Base-by-base conservation (phyloP, 1,140 invertebrate species). In the Goniozus legneri region DNA sequence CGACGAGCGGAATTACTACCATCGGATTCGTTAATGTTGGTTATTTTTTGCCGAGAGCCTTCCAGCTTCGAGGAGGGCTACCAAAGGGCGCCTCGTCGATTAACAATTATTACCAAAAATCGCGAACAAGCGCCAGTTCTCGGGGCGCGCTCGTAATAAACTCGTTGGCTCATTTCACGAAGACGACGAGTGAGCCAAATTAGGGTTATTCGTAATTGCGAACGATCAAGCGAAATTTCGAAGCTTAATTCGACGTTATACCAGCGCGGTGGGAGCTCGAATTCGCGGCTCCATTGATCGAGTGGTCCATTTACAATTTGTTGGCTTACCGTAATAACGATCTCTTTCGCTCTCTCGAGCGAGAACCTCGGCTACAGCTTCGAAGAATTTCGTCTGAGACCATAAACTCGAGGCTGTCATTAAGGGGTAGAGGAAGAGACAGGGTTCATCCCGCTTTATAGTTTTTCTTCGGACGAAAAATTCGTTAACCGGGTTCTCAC, bases 361-460 rank as follows among this genome's bases (percentile, higher is more conserved):
- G 30, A 35, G 44, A 39, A 27, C 32, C 27, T 39, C 46, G 34
- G 20, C 18, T 27, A 43, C 36, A 34, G 33, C 24, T 64, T 66
- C 60, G 54, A 32, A 39, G 60, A 64, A 64, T 58, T 53, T 52
- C 27, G 47, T 58, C 52, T 40, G 50, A 51, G 45, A 47, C 50
- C 48, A 54, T 65, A 59, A 65, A 64, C 39, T 45, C 36, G 35
- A 22, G 52, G 30, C 51, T 64, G 52, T 62, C 44, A 64, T 62
- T 60, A 65, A 49, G 48, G n/a, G n/a, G n/a, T n/a, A n/a, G n/a
- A n/a, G n/a, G n/a, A n/a, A n/a, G n/a, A n/a, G n/a, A n/a, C 24
- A 27, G 4, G 4, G 24, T 10, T 10, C 4, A 10, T 27, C 24
- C 14, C 37, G 30, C 15, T 40, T 44, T 30, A 47, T 44, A 32